A percentile compares a stretch with the other conserved stretches of the same genome.
Evolutionary conservation across 2,797 vertebrate genomes (phyloP).

Genomic region (Pygocentrus nattereri): DNA sequence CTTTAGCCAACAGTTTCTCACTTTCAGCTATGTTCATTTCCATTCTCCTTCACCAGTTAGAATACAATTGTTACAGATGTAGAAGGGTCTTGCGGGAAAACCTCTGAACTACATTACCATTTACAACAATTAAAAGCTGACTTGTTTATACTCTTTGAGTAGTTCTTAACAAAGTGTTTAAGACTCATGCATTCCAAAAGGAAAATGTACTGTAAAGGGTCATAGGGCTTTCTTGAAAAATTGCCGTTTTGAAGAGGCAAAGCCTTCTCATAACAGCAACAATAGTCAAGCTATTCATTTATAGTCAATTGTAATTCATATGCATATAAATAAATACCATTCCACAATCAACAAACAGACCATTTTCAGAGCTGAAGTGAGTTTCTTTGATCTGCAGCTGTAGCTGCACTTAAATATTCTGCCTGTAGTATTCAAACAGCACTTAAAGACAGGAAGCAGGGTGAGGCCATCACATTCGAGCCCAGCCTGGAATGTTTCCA

Average conservation of each 20-base stretch:
- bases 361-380: slow-evolving; percentile 26
- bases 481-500: slow-evolving; percentile 55
- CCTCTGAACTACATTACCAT: too few species aligned
- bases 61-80: background rate
- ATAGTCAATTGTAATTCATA: too few species aligned
- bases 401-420: slow-evolving; percentile 32
- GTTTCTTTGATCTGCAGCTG: slow-evolving; percentile 41
- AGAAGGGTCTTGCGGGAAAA: background rate
- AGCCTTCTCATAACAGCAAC: background rate
- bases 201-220: background rate
- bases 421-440: slow-evolving; percentile 35
- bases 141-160: background rate
- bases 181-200: background rate
- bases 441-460: slow-evolving; percentile 53
- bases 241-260: background rate
- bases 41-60: background rate
- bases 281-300: too few species aligned
- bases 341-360: slow-evolving; percentile 5
- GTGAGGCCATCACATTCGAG: slow-evolving; percentile 46
- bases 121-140: background rate
- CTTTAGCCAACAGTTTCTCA: slow-evolving; percentile 4
- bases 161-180: background rate
- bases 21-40: slow-evolving; percentile 23
- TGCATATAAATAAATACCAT: background rate
- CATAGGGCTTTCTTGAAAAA: background rate